Percentiles rank a stretch among this genome's conserved stretches.
Conservation (phyloP, 2,113 vertebrate genomes). For the Oenanthe melanoleuca region DNA sequence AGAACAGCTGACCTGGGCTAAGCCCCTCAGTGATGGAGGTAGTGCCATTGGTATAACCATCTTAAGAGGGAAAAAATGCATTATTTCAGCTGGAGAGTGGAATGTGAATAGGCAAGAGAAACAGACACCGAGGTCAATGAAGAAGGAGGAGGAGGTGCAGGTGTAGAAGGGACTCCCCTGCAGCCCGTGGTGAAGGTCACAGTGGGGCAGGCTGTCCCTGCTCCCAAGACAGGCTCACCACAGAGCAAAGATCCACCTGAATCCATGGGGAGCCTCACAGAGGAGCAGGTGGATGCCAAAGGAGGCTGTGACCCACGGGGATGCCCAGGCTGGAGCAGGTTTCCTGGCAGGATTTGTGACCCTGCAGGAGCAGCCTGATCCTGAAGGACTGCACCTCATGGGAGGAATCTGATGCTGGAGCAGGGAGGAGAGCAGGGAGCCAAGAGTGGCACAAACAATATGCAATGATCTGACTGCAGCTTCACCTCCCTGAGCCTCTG, state of each 20-base stretch:
- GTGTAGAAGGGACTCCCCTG: accelerated
- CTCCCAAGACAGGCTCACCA: background rate
- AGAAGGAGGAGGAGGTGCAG: background rate
- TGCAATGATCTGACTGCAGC: background rate
- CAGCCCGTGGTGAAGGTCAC: accelerated
- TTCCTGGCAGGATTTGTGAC: background rate
- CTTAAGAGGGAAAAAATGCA: background rate
- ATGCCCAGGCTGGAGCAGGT: background rate
- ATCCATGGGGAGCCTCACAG: accelerated
- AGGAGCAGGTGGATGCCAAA: background rate
- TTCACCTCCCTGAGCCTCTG: background rate
- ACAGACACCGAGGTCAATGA: background rate
- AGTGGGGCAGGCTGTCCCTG: too few species aligned
- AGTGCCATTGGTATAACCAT: background rate
- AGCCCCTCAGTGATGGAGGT: background rate
- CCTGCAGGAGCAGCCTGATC: background rate
- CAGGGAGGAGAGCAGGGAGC: background rate
- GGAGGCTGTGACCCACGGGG: background rate
- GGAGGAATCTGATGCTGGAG: accelerated
- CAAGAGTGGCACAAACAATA: background rate
- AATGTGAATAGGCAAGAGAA: background rate
- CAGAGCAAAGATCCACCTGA: background rate
- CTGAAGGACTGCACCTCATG: background rate
- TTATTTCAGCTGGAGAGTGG: background rate
- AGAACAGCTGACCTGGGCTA: accelerated